Conservation (phyloP, 2,888 invertebrate species). For the Lumbricus terrestris region DNA sequence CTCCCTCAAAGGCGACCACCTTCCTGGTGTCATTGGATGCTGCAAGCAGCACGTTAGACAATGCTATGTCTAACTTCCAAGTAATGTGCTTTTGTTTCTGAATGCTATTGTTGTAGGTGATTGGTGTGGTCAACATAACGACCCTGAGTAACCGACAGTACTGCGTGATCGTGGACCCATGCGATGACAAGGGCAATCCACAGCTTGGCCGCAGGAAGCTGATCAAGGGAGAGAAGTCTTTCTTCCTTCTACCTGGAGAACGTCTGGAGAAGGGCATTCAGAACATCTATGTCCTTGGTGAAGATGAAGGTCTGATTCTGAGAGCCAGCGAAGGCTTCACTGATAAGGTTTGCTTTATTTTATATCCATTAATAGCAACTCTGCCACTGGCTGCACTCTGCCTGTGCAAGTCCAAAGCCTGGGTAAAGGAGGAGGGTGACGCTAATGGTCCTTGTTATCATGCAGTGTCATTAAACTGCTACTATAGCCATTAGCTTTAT, state of each 20-base stretch:
- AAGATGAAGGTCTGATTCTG: constrained; percentile 62
- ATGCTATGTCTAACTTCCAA: background rate
- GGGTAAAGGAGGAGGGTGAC: no score
- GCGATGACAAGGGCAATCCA: constrained; percentile 54
- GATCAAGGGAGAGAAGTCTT: constrained; percentile 62
- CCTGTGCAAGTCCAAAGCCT: no score
- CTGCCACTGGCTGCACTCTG: no score
- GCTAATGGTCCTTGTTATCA: no score
- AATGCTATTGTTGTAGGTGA: constrained; percentile 48
- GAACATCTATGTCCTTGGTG: constrained; percentile 60
- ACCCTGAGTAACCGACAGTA: constrained; percentile 62
- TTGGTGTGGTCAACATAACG: constrained; percentile 60
- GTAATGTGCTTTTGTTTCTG: background rate
- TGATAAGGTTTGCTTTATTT: constrained; percentile 41
- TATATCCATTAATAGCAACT: no score
- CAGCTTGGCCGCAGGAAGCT: constrained; percentile 62
- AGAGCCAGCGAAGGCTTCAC: constrained; percentile 59
- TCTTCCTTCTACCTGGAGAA: constrained; percentile 63
- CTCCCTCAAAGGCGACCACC: no score
- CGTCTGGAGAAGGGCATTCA: constrained; percentile 61
- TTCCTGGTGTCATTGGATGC: background rate
- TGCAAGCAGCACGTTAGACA: background rate
- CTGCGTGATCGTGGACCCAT: constrained; percentile 62
- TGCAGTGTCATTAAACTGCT: no score
- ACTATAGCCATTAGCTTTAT: no score